Evolutionary conservation across 2,113 vertebrate species (phyloP).

Genomic region (Suncus etruscus): DNA sequence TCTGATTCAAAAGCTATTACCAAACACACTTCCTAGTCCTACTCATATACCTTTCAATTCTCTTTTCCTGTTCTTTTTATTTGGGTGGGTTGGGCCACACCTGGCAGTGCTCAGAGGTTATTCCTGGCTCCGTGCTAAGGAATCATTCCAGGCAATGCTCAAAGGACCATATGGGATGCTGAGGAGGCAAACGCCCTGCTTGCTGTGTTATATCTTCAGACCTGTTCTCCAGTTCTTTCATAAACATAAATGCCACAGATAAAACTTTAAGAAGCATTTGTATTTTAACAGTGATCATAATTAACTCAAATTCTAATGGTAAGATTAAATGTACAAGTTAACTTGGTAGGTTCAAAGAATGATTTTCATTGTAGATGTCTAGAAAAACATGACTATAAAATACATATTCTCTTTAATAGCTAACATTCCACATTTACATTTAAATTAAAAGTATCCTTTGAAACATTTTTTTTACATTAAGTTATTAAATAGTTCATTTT

Average conservation of each 20-base stretch:
- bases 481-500: constrained; percentile 69
- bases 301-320: constrained; percentile 18
- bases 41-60: constrained; percentile 52
- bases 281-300: constrained; percentile 54
- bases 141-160: no score
- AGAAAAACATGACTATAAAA: constrained; percentile 79
- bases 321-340: constrained; percentile 69
- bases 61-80: background rate
- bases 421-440: constrained; percentile 84
- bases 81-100: no score
- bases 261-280: constrained; percentile 66
- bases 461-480: constrained; percentile 73
- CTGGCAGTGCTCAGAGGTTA: no score
- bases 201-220: no score
- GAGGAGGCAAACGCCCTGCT: no score
- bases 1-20: constrained; percentile 46
- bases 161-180: no score
- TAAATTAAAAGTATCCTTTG: constrained; percentile 78
- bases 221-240: background rate
- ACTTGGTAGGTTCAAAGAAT: constrained; percentile 69
- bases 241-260: constrained; percentile 56
- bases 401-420: constrained; percentile 77
- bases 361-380: constrained; percentile 76
- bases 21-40: constrained; percentile 42
- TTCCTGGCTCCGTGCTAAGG: no score